Evolutionary conservation across 1,140 invertebrate genomes (phyloP).

Genomic region (Littorina saxatilis): DNA sequence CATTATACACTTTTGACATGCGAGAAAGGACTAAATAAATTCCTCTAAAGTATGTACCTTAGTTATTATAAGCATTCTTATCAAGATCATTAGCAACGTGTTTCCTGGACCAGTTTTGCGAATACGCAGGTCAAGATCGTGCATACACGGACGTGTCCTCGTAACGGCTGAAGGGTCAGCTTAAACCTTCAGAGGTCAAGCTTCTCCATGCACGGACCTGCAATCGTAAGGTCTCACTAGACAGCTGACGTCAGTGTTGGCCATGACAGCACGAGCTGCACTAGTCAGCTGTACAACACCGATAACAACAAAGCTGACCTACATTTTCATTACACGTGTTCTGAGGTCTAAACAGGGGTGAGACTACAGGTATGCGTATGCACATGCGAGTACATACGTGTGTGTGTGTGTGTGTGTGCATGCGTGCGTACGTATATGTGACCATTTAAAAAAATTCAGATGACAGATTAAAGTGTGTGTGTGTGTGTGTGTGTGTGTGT

Average conservation of each 20-base stretch:
- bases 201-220: neutral
- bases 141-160: too few species aligned
- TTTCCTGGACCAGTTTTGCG: too few species aligned
- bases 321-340: neutral
- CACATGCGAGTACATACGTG: neutral
- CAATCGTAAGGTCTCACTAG: neutral
- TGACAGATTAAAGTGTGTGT: neutral
- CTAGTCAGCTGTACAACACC: neutral
- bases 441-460: neutral
- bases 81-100: too few species aligned
- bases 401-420: constrained; percentile 16
- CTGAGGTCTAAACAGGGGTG: neutral
- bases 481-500: constrained; percentile 5
- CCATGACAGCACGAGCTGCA: neutral
- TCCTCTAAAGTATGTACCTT: too few species aligned
- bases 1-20: too few species aligned
- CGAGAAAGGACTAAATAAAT: too few species aligned
- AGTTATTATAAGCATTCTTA: too few species aligned
- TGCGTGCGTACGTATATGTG: neutral
- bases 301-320: neutral
- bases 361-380: neutral
- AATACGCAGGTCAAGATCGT: too few species aligned
- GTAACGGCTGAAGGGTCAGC: too few species aligned
- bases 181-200: neutral
- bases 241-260: neutral